phyloP scores from a whole-genome alignment of 2,888 invertebrate genomes.

The Limenitis camilla region DNA sequence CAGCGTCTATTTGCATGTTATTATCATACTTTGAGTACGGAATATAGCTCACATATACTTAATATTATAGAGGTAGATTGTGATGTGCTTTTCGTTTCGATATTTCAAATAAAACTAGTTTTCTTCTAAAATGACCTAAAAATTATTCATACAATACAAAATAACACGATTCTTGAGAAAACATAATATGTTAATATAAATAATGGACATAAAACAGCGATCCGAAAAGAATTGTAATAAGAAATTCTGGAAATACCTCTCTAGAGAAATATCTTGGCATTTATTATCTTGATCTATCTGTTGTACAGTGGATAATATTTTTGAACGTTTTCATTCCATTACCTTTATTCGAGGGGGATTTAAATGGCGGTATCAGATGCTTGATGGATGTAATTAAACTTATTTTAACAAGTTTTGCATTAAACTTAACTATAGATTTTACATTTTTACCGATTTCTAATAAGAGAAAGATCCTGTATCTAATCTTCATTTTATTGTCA shows the following conservation, averaged over 20 bases:
- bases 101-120: too few species aligned
- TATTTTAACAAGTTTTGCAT: neutral
- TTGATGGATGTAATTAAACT: constrained; percentile 6
- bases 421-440: too few species aligned
- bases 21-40: too few species aligned
- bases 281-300: constrained; percentile 40
- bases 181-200: neutral
- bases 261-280: constrained; percentile 33
- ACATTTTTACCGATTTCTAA: too few species aligned
- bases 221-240: constrained; percentile 10
- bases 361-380: constrained; percentile 45
- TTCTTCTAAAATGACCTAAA: too few species aligned
- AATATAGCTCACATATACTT: too few species aligned
- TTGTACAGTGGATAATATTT: constrained; percentile 53
- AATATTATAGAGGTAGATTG: too few species aligned
- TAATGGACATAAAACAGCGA: constrained; percentile 6
- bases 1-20: too few species aligned
- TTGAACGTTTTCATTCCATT: constrained; percentile 59
- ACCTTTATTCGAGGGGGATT: constrained; percentile 46
- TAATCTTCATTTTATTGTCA: too few species aligned
- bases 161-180: neutral
- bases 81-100: too few species aligned
- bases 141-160: too few species aligned
- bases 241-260: constrained; percentile 18
- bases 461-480: too few species aligned